These are phyloP conservation scores for Macaca mulatta DNA, from an alignment of 2,113 vertebrate species.

Conservation along the genomic window DNA sequence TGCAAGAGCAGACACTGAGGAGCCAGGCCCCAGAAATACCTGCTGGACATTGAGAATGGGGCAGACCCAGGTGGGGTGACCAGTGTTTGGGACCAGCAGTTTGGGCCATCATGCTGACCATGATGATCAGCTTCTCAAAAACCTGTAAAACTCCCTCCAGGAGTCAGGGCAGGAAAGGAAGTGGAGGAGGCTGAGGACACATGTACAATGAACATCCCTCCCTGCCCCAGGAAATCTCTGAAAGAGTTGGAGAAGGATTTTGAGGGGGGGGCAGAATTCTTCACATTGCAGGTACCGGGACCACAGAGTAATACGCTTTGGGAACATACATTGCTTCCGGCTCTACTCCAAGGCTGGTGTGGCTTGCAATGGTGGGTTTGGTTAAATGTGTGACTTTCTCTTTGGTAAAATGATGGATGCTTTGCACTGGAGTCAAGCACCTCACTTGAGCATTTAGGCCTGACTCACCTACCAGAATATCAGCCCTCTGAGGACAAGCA, in stretches of 20 bases:
- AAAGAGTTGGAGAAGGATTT: background rate
- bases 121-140: background rate
- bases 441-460: background rate
- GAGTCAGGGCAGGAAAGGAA: background rate
- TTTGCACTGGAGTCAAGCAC: background rate
- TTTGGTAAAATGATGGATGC: background rate
- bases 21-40: background rate
- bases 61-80: fast-evolving
- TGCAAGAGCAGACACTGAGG: fast-evolving
- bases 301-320: background rate
- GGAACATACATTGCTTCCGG: background rate
- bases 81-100: background rate
- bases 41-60: background rate
- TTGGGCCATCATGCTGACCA: background rate
- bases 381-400: background rate
- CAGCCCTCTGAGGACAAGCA: background rate
- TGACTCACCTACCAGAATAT: background rate
- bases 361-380: fast-evolving
- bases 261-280: too few relatives aligned
- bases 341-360: background rate
- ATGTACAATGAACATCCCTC: too few relatives aligned
- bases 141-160: background rate
- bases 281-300: background rate
- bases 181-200: too few relatives aligned
- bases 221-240: too few relatives aligned